Conservation (phyloP, 1,140 invertebrate genomes). For the Camponotus floridanus region DNA sequence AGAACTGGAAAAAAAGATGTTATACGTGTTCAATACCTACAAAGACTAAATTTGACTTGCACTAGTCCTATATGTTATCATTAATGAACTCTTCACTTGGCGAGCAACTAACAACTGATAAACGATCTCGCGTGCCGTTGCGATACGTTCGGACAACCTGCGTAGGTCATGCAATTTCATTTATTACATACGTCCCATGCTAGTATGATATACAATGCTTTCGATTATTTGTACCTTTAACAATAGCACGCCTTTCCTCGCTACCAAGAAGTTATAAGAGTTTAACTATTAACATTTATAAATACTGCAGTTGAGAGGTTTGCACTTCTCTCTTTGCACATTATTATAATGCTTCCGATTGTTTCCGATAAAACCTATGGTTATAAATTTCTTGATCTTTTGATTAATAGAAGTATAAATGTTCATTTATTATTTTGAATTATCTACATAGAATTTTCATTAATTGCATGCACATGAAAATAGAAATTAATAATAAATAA, state of each 20-base stretch:
- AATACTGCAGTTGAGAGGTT: constrained; percentile 12
- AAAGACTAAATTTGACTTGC: constrained; percentile 22
- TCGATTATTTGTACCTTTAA: neutral
- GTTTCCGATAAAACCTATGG: constrained; percentile 11
- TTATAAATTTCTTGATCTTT: neutral
- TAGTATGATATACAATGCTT: neutral
- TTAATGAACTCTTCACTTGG: constrained; percentile 28
- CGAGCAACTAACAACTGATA: constrained; percentile 37
- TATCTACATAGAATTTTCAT: neutral
- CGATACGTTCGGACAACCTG: neutral
- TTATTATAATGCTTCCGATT: neutral
- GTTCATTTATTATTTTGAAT: too few relatives aligned
- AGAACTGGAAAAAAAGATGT: neutral
- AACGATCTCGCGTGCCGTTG: constrained; percentile 28
- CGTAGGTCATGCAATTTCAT: constrained; percentile 42
- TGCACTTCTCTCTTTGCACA: neutral
- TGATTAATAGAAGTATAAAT: neutral
- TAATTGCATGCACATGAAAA: neutral
- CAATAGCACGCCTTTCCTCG: neutral
- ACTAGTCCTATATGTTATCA: neutral
- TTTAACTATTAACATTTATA: constrained; percentile 3
- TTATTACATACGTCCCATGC: constrained; percentile 22
- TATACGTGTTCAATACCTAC: neutral
- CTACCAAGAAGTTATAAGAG: neutral
- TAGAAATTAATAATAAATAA: constrained; percentile 1